Percentiles rank a stretch among this genome's conserved stretches.
Conservation (phyloP, 2,113 vertebrate species). For the Ovibos moschatus region DNA sequence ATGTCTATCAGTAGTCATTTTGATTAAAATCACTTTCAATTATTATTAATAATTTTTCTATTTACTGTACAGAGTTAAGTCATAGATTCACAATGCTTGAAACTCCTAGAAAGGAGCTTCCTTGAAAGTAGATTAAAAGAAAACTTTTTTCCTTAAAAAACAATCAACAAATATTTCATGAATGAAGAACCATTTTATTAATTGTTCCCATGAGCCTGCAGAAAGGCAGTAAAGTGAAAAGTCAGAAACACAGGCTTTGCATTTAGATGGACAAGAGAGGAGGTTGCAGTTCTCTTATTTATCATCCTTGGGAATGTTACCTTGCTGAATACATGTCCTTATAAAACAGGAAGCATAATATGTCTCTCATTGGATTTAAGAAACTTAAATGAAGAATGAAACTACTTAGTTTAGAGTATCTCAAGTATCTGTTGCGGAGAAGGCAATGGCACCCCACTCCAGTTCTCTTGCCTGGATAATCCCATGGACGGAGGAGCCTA, state of each 20-base stretch:
- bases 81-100: not conserved
- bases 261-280: not conserved
- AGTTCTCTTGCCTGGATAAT: too few species aligned
- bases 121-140: not conserved
- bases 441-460: too few species aligned
- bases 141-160: not conserved
- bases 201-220: not conserved
- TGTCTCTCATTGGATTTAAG: not conserved
- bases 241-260: not conserved
- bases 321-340: not conserved
- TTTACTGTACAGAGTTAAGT: not conserved
- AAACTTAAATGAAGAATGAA: not conserved
- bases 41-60: slow-evolving; percentile 5
- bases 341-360: not conserved
- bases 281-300: not conserved
- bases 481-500: too few species aligned
- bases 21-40: not conserved
- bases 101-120: not conserved
- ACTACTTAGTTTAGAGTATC: not conserved
- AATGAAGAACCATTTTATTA: not conserved
- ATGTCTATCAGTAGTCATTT: not conserved
- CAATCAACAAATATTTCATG: not conserved
- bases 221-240: not conserved
- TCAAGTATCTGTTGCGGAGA: not conserved
- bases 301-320: not conserved